phyloP scores from a whole-genome alignment of 2,113 vertebrate genomes.

The Barnardius zonarius region DNA sequence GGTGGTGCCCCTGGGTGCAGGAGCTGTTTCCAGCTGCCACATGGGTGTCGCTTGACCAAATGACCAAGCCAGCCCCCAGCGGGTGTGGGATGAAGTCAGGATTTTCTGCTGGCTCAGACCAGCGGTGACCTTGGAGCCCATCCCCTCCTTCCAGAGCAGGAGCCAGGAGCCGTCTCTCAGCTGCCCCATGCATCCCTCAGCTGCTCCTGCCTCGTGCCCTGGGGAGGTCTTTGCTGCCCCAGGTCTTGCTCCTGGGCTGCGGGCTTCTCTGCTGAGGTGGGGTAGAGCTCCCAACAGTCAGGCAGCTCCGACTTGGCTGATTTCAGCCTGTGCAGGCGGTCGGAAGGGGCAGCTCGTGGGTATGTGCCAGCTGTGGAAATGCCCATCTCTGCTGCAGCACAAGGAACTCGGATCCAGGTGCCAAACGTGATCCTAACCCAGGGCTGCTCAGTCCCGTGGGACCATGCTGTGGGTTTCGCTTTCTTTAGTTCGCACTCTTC shows the following conservation, averaged over 20 bases:
- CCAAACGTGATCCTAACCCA: neutral
- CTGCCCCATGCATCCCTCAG: neutral
- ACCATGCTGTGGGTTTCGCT: rapidly evolving
- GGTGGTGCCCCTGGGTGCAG: neutral
- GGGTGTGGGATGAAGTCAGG: neutral
- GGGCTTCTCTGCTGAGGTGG: neutral
- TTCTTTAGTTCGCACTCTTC: neutral
- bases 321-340: neutral
- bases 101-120: neutral
- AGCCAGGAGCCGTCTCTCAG: neutral
- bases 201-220: rapidly evolving
- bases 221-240: neutral
- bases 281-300: neutral
- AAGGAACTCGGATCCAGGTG: rapidly evolving
- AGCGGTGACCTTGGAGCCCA: neutral
- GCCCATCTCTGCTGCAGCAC: neutral
- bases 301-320: neutral
- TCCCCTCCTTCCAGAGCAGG: neutral
- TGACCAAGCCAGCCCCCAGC: rapidly evolving
- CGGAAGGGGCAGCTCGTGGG: rapidly evolving
- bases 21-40: neutral
- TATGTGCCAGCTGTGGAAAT: neutral
- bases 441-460: neutral
- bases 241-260: neutral
- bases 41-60: rapidly evolving